Evolutionary conservation across 2,888 invertebrate species (phyloP).

Genomic region (Iselma pallidipennis): DNA sequence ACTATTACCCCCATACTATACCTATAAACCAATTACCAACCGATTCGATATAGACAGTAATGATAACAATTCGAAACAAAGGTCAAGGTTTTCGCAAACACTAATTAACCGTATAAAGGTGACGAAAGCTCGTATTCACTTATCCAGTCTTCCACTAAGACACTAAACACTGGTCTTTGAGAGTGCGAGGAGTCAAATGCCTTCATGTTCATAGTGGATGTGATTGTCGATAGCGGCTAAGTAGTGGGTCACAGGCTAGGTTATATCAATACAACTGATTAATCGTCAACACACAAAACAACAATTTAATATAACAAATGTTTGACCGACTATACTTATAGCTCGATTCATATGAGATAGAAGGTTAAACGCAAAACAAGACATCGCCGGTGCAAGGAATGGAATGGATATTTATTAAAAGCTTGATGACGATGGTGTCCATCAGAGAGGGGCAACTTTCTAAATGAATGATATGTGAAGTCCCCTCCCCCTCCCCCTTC

Average conservation of each 20-base stretch:
- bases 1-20: neutral
- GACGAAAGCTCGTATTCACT: conserved; percentile 20
- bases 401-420: conserved; percentile 29
- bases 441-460: conserved; percentile 46
- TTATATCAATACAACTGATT: conserved; percentile 34
- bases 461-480: conserved; percentile 34
- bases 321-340: conserved; percentile 35
- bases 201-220: conserved; percentile 30
- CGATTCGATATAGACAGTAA: neutral
- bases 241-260: conserved; percentile 49
- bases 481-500: too few relatives aligned
- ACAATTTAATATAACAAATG: conserved; percentile 14
- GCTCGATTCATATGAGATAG: conserved; percentile 44
- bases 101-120: conserved; percentile 14
- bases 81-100: conserved; percentile 37
- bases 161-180: conserved; percentile 38
- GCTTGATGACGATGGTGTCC: conserved; percentile 13
- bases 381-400: conserved; percentile 31
- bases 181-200: conserved; percentile 37
- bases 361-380: conserved; percentile 42
- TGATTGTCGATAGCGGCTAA: conserved; percentile 34
- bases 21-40: neutral
- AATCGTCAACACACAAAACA: conserved; percentile 15
- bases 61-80: too few relatives aligned
- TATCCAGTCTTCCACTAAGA: conserved; percentile 34